phyloP scores from a whole-genome alignment of 2,888 invertebrate species.

The Elysia crispata region DNA sequence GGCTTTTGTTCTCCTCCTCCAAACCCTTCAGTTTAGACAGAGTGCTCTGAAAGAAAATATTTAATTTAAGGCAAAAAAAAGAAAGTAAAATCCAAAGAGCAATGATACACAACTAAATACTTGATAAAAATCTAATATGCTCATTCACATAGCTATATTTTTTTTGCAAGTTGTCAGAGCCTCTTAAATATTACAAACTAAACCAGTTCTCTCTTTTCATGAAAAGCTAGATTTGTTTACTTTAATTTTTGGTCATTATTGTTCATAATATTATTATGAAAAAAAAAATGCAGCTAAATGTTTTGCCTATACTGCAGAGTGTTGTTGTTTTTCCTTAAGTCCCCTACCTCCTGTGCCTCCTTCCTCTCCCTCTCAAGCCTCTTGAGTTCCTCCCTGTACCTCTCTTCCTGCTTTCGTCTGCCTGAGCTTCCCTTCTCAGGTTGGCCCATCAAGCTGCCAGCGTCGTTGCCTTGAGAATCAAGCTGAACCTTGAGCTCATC shows the following conservation, averaged over 20 bases:
- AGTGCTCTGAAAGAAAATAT: constrained; percentile 62
- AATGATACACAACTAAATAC: too few relatives aligned
- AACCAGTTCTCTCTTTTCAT: too few relatives aligned
- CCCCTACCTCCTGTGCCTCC: constrained; percentile 72
- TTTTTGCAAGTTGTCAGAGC: too few relatives aligned
- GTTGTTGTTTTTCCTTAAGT: background rate
- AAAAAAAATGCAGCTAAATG: too few relatives aligned
- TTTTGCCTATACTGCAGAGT: background rate
- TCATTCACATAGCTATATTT: too few relatives aligned
- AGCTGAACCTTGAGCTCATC: constrained; percentile 66
- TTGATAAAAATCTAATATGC: too few relatives aligned
- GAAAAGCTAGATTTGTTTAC: too few relatives aligned
- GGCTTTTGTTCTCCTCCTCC: constrained; percentile 69
- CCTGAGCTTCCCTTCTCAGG: constrained; percentile 44
- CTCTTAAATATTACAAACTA: too few relatives aligned
- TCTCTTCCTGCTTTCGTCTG: constrained; percentile 63
- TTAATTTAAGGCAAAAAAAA: too few relatives aligned
- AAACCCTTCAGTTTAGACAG: constrained; percentile 66
- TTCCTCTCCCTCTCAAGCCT: constrained; percentile 73
- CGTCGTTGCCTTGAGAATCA: constrained; percentile 51
- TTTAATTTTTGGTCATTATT: too few relatives aligned
- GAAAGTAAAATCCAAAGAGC: too few relatives aligned
- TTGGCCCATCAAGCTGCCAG: constrained; percentile 2
- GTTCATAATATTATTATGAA: too few relatives aligned
- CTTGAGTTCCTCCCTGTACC: constrained; percentile 71